phyloP scores from a whole-genome alignment of 2,797 vertebrate genomes.

The Oryzias sinensis region DNA sequence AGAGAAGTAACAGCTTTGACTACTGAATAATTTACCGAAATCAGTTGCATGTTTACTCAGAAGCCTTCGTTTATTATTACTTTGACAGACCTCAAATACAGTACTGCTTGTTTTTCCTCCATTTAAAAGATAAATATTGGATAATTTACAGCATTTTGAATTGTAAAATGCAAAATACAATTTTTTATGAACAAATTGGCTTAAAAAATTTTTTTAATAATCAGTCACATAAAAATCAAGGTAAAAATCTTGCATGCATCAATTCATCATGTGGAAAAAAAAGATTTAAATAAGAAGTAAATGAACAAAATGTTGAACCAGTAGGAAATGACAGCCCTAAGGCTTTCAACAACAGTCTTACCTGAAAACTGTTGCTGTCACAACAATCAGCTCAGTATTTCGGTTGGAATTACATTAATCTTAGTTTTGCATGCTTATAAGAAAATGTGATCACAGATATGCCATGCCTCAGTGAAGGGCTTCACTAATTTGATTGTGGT shows the following conservation, averaged over 20 bases:
- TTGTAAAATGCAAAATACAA: neutral
- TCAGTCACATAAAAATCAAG: too few species aligned
- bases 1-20: neutral
- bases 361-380: neutral
- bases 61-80: too few species aligned
- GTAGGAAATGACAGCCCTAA: neutral
- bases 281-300: neutral
- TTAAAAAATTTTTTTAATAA: neutral
- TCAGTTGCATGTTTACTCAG: too few species aligned
- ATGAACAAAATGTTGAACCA: neutral
- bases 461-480: neutral
- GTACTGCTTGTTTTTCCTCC: neutral
- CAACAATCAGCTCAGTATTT: slow-evolving; percentile 1
- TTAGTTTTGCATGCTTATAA: slow-evolving; percentile 1
- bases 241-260: too few species aligned
- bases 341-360: neutral
- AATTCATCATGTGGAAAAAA: neutral
- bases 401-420: slow-evolving; percentile 5
- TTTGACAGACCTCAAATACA: neutral
- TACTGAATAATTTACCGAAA: fast-evolving
- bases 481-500: slow-evolving; percentile 12
- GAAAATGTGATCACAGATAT: slow-evolving; percentile 12
- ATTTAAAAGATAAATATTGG: neutral
- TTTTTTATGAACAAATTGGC: neutral
- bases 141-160: neutral